Evolutionary conservation across 2,888 invertebrate species (phyloP), one percentile per base, ranked within the genome.

Genomic region (Drosophila acutilabella): DNA sequence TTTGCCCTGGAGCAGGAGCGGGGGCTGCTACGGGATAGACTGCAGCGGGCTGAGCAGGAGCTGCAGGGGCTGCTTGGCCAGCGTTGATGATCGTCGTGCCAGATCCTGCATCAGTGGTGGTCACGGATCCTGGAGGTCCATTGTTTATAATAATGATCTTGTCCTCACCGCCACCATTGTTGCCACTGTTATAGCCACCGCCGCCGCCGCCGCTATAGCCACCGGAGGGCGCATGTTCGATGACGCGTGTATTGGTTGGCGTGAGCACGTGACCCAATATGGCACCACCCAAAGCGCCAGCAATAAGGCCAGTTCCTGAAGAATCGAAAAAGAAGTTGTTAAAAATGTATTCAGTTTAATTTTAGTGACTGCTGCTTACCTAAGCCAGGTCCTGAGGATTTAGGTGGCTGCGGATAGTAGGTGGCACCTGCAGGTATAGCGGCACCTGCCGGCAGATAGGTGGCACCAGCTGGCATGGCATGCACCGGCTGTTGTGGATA

Each of bases 101-200:
- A 0, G 81, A 69, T 5, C 89, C 90, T 2, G 71, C 81, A 38
- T 84, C 87, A 0, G 78, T 74, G 1, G 91, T 90, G 38, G 91
- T 88, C 51, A 91, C 91, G 7, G 91, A 90, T 7, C 91, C 91
- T 0, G 91, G 92, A 13, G 91, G 91, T 51, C 92, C 92, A 65
- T 92, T 92, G 61, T 92, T 92, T 13, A 92, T 92, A n/a, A 92
- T 92, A 4, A 92, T 91, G 45, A 92, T 90, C 67, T 75, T 88
- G 41, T 92, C 92, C 2, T 91, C 90, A n/a, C 81, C 83, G 5
- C 80, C 79, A 11, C 51, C 62, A 4, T 71, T 71, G 1, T 71
- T 64, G 4, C 72, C 70, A 4, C 84, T 72, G 0, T 71, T 73
- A 18, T 69, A 70, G 18, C 75, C 73, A 3, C 74, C 71, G 1